Percentiles rank a stretch among this genome's conserved stretches.
phyloP scores from a whole-genome alignment of 2,888 invertebrate species.

The Kryphioiulus occultus region DNA sequence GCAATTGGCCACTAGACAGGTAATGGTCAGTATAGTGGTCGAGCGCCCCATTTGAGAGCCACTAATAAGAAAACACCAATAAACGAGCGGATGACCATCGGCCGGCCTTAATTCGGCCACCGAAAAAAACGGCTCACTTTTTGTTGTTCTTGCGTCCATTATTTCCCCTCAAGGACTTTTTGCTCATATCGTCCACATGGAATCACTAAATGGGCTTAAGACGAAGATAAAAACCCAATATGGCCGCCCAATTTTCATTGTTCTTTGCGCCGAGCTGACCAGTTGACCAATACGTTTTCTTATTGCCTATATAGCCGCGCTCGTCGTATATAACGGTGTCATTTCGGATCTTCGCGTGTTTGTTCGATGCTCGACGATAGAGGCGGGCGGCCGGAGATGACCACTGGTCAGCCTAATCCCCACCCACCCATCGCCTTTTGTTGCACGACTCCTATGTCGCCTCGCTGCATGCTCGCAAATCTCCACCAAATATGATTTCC shows the following conservation, averaged over 20 bases:
- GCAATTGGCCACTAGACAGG: neutral
- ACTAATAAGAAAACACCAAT: slow-evolving; percentile 11
- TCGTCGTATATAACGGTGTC: neutral
- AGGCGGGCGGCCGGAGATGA: neutral
- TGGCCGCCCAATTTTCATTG: slow-evolving; percentile 15
- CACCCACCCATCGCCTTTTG: neutral
- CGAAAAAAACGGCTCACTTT: neutral
- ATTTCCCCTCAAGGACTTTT: slow-evolving; percentile 6
- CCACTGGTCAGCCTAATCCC: slow-evolving; percentile 13
- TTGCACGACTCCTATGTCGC: too few relatives aligned
- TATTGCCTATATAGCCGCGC: neutral
- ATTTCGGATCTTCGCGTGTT: neutral
- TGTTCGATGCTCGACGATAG: neutral
- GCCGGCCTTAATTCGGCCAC: neutral
- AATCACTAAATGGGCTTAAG: slow-evolving; percentile 17
- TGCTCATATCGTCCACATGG: slow-evolving; percentile 16
- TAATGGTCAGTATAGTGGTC: neutral
- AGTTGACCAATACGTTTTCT: neutral
- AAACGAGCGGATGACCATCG: neutral
- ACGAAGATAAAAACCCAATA: slow-evolving; percentile 18
- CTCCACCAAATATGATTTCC: too few relatives aligned
- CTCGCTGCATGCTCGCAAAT: too few relatives aligned
- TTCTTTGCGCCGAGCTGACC: neutral
- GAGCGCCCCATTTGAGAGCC: neutral
- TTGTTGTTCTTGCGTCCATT: slow-evolving; percentile 17